Conservation (phyloP, 23 tunicate species). For the Halocynthia aurantium region DNA sequence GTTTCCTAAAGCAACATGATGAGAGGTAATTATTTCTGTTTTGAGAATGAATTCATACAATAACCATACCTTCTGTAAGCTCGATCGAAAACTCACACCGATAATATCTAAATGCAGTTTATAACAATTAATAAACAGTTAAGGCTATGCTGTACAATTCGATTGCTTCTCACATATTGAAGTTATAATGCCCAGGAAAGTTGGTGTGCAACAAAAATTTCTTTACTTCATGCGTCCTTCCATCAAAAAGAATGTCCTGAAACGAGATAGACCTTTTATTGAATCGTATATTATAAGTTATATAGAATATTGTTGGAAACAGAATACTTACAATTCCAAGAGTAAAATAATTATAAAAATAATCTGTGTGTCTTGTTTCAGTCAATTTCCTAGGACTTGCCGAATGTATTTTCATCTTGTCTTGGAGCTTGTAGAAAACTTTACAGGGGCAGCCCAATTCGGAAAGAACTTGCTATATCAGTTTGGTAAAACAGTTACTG, state of each 20-base stretch:
- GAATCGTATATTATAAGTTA: neutral
- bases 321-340: slow-evolving; percentile 48
- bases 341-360: slow-evolving; percentile 89
- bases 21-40: too few relatives aligned
- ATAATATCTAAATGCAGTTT: slow-evolving; percentile 34
- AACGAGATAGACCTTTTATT: neutral
- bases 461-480: slow-evolving; percentile 49
- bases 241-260: slow-evolving; percentile 79
- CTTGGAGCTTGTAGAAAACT: slow-evolving; percentile 71
- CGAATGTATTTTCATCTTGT: slow-evolving; percentile 88
- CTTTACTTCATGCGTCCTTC: slow-evolving; percentile 54
- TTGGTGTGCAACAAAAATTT: slow-evolving; percentile 87
- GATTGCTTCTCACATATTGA: slow-evolving; percentile 50
- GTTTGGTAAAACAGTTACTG: neutral
- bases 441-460: slow-evolving; percentile 80
- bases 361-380: slow-evolving; percentile 62
- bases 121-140: neutral
- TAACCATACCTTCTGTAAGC: slow-evolving; percentile 25
- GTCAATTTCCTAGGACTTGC: slow-evolving; percentile 60
- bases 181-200: slow-evolving; percentile 91
- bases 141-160: neutral
- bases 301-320: neutral
- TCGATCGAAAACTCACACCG: slow-evolving; percentile 55
- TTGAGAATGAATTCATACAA: neutral
- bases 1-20: slow-evolving; percentile 1